A percentile compares a stretch with the other conserved stretches of the same genome.
Conservation (phyloP, 2,888 invertebrate genomes). For the Amphipoea lucens region DNA sequence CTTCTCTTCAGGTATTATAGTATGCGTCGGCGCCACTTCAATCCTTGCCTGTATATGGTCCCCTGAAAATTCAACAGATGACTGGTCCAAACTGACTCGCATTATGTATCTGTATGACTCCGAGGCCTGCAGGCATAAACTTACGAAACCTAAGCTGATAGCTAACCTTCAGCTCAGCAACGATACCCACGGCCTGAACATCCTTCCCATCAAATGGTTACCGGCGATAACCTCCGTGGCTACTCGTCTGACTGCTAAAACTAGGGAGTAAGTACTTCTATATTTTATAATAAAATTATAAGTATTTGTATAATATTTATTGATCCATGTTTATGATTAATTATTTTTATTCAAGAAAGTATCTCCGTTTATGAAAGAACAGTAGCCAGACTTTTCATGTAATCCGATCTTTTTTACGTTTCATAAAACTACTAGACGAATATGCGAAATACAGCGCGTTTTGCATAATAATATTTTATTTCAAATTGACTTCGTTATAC, state of each 20-base stretch:
- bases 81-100: conserved; percentile 78
- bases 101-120: conserved; percentile 85
- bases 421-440: background rate
- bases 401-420: conserved; percentile 20
- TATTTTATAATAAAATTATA: background rate
- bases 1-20: conserved; percentile 72
- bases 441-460: conserved; percentile 1
- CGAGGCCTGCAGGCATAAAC: conserved; percentile 73
- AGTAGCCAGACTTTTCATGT: background rate
- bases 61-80: conserved; percentile 70
- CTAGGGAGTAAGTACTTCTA: conserved; percentile 72
- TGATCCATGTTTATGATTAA: background rate
- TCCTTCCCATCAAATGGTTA: conserved; percentile 75
- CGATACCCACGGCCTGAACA: conserved; percentile 70
- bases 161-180: conserved; percentile 75
- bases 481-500: conserved; percentile 41
- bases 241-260: conserved; percentile 76
- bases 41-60: conserved; percentile 78
- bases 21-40: conserved; percentile 70
- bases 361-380: conserved; percentile 19
- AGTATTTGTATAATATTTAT: background rate
- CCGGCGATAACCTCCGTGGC: conserved; percentile 74
- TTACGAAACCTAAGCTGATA: conserved; percentile 64
- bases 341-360: background rate
- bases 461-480: conserved; percentile 39